Base-by-base conservation (phyloP, 2,888 invertebrate species). In the Drosophila tanythrix region DNA sequence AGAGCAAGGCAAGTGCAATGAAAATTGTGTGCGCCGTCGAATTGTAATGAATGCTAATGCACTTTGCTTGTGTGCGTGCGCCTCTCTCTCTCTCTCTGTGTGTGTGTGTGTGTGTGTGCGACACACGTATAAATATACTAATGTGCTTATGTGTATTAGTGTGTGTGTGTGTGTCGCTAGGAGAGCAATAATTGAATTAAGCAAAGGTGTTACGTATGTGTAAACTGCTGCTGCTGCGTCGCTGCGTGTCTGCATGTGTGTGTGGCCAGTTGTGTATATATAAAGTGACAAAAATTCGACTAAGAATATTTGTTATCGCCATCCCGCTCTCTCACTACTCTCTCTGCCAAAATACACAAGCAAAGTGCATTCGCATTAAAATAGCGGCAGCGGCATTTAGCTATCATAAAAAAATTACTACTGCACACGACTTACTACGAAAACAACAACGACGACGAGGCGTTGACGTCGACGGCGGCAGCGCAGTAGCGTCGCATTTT, bases 141-240 rank as follows among this genome's bases (percentile, higher is more conserved):
- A 61, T 64, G 50, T 72, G 38, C 69, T 48, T 61, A 29, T 66
- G 48, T 55, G 50, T 48, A 50, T 72, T 61, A 55, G 35, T 65
- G 52, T 55, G 50, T 51, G 52, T 72, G 65, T 57, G 63, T 69
- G 66, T 72, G 82, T 74, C 71, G 83, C 59, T 65, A 74, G 67
- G 76, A 89, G 84, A 89, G 89, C 74, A 82, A 89, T 89, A 89
- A 89, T 85, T 83, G 77, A 84, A 89, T 85, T 85, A 83, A 87
- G 84, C 75, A 77, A 89, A 89, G 87, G 79, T 83, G 88, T 76
- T 82, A 83, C 75, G 79, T 82, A 87, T 70, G 74, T 86, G 76
- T 83, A 77, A 59, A 35, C 64, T 74, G 40, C 78, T 61, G 52
- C 64, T 76, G 48, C 80, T 65, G 66, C 71, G 67, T 65, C 70